Evolutionary conservation across 2,797 vertebrate genomes (phyloP).

Genomic region (Sebastes minor): DNA sequence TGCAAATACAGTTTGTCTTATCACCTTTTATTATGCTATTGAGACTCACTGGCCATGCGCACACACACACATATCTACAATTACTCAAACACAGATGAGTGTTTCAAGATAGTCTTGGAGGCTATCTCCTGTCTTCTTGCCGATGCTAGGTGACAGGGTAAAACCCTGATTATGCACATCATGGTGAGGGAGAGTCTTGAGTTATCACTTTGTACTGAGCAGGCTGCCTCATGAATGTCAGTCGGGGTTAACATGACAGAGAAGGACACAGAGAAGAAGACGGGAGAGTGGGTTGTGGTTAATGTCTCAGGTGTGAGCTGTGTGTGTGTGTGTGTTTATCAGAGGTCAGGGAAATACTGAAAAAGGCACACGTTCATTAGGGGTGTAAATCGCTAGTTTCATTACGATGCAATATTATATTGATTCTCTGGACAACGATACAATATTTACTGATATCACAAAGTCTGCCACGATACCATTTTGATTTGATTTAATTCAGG

Average conservation of each 20-base stretch:
- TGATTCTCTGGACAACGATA: no score
- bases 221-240: not conserved
- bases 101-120: not conserved
- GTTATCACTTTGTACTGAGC: not conserved
- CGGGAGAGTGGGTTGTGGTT: not conserved
- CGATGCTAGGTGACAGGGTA: not conserved
- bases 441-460: no score
- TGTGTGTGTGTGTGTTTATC: not conserved
- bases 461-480: no score
- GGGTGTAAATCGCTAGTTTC: no score
- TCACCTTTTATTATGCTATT: not conserved
- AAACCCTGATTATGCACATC: not conserved
- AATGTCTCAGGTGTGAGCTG: not conserved
- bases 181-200: not conserved
- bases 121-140: not conserved
- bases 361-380: no score
- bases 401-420: no score
- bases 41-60: not conserved
- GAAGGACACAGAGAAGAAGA: not conserved
- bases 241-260: not conserved
- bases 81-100: not conserved
- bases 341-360: not conserved
- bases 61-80: not conserved
- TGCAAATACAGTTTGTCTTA: conserved; percentile 11
- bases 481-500: no score